A percentile compares a stretch with the other conserved stretches of the same genome.
Conservation (phyloP, 1,140 invertebrate species). For the Zaprionus vittiger region DNA sequence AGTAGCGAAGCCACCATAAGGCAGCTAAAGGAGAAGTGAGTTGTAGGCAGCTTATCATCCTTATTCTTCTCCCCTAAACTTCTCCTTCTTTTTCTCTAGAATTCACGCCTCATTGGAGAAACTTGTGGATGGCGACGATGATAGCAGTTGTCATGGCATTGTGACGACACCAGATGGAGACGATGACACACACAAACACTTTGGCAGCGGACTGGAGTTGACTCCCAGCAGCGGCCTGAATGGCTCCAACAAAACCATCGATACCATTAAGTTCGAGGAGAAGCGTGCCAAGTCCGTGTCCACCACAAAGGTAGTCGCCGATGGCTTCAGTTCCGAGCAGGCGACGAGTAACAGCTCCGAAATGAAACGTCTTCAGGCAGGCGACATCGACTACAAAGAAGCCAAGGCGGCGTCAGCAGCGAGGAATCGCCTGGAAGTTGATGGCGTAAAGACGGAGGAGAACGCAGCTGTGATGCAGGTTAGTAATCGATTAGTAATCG, state of each 20-base stretch:
- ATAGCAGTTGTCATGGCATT: slow-evolving; percentile 86
- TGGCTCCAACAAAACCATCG: slow-evolving; percentile 82
- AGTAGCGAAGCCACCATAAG: slow-evolving; percentile 85
- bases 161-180: slow-evolving; percentile 92
- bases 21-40: slow-evolving; percentile 85
- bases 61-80: neutral
- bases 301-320: slow-evolving; percentile 92
- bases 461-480: slow-evolving; percentile 90
- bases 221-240: slow-evolving; percentile 64
- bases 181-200: slow-evolving; percentile 85
- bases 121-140: slow-evolving; percentile 86
- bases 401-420: slow-evolving; percentile 87
- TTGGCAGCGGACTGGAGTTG: slow-evolving; percentile 64
- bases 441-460: slow-evolving; percentile 91
- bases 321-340: slow-evolving; percentile 92
- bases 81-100: slow-evolving; percentile 69
- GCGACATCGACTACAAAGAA: slow-evolving; percentile 91
- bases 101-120: slow-evolving; percentile 88
- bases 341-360: slow-evolving; percentile 90
- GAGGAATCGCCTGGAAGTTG: slow-evolving; percentile 88
- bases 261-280: slow-evolving; percentile 92
- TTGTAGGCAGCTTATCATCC: neutral
- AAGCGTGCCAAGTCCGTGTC: slow-evolving; percentile 91
- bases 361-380: slow-evolving; percentile 90
- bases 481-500: slow-evolving; percentile 60